Base-by-base conservation (phyloP, 2,113 vertebrate species). In the Protomyctophum bolini region DNA sequence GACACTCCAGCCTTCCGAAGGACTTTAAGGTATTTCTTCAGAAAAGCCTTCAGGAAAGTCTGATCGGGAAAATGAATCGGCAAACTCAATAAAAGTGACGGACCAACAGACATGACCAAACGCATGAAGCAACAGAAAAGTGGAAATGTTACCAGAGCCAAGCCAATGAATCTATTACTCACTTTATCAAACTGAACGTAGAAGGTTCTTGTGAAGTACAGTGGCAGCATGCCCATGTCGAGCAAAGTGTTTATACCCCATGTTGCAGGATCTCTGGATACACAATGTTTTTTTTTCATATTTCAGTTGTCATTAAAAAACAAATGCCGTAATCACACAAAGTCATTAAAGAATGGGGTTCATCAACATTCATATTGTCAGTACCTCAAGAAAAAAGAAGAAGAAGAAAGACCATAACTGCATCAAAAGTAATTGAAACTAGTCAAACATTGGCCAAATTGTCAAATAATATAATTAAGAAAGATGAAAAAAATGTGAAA, bases 181-280 rank as follows among this genome's bases (percentile, higher is more conserved):
- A 94, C 93, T 68, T 33, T 77, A 55, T 79, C 6, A 67, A 93
- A 87, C 14, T 86, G 8, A 0, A 6, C 0, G 62, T 89, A 94
- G 79, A 94, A 89, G 48, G 6, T 60, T 6, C 70, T 69, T 6
- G 68, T 77, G 66, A 93, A 9, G 58, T 90, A 92, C 21, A 93
- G 79, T 2, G 91, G 82, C 10, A 94, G 66, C 14, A 58, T 62
- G 0, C 10, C 87, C 0, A 94, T 83, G 64, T 64, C 59, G 3
- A 2, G 10, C 73, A 93, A 86, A 10, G 91, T 94, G 41, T 72
- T n/a, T 4, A 0, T 0, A 5, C 51, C 66, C 93, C 93, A 94
- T 0, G 58, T 76, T 7, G 83, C 70, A 49, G 88, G 33, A 33
- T 29, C n/a, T 41, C 93, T 94, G 76, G 21, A 49, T 0, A 45